Conservation (phyloP, 2,888 invertebrate genomes). For the Platycheirus albimanus region DNA sequence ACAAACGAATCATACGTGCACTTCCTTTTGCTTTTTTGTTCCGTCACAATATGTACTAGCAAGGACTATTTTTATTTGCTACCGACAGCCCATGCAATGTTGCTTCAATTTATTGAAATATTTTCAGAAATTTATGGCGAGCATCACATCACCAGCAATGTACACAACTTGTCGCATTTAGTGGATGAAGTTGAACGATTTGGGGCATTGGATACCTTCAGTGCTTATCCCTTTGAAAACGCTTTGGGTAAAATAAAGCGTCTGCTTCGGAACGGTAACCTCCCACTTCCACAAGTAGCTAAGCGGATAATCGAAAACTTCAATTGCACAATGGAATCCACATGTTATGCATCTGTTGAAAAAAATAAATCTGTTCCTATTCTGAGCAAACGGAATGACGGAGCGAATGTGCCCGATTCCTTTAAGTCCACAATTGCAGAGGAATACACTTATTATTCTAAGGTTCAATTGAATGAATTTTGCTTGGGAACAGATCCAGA, state of each 20-base stretch:
- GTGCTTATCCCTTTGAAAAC: constrained; percentile 12
- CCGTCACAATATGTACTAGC: constrained; percentile 6
- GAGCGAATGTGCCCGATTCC: background rate
- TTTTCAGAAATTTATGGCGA: background rate
- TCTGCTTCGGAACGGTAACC: too few species aligned
- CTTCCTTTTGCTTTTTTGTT: constrained; percentile 14
- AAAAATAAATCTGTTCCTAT: background rate
- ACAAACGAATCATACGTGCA: constrained; percentile 5
- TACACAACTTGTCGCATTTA: background rate
- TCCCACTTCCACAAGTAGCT: too few species aligned
- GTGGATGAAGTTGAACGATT: constrained; percentile 7
- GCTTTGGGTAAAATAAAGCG: constrained; percentile 6
- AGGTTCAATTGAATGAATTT: background rate
- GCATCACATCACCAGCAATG: background rate
- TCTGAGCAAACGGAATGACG: background rate
- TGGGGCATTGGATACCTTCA: constrained; percentile 8
- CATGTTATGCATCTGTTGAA: background rate
- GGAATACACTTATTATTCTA: background rate
- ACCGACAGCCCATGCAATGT: constrained; percentile 2
- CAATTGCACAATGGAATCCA: background rate
- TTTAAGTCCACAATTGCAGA: too few species aligned
- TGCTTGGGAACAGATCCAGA: background rate
- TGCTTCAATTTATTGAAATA: constrained; percentile 11
- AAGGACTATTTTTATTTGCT: background rate
- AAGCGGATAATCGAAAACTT: too few species aligned